Percentiles rank a stretch among this genome's conserved stretches.
Conservation (phyloP, 1,140 invertebrate genomes). For the Dendroctonus ponderosae region DNA sequence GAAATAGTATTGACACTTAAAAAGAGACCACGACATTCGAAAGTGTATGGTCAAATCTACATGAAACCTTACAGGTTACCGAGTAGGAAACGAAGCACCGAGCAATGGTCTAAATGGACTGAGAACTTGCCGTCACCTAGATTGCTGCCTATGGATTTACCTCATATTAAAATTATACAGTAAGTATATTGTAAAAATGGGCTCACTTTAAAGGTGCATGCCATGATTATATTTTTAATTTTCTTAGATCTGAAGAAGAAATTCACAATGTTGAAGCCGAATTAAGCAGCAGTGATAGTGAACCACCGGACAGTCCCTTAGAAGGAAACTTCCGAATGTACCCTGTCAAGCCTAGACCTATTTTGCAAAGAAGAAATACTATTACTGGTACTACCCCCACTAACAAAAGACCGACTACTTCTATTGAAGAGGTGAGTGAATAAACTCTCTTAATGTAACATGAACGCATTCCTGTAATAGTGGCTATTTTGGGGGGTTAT, state of each 20-base stretch:
- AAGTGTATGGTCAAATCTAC: conserved; percentile 79
- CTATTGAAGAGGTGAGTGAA: conserved; percentile 62
- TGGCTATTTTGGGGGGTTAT: no score
- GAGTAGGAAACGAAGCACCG: conserved; percentile 68
- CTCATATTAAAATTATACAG: conserved; percentile 60
- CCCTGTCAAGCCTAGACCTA: conserved; percentile 70
- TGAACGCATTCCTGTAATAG: no score
- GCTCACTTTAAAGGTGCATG: neutral
- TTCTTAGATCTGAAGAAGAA: conserved; percentile 44
- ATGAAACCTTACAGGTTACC: conserved; percentile 76
- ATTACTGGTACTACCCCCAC: conserved; percentile 82
- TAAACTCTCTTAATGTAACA: no score
- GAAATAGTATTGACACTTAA: conserved; percentile 82
- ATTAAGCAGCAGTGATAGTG: conserved; percentile 46
- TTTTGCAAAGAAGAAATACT: conserved; percentile 79
- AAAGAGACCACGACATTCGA: conserved; percentile 79
- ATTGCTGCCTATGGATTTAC: conserved; percentile 63
- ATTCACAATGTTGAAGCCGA: conserved; percentile 42
- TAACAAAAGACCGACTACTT: conserved; percentile 61
- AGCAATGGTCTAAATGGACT: conserved; percentile 63
- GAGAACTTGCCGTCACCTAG: conserved; percentile 67
- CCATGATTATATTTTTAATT: conserved; percentile 10
- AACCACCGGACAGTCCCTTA: conserved; percentile 47
- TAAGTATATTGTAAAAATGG: conserved; percentile 41
- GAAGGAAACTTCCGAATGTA: conserved; percentile 59